Percentiles rank a stretch among this genome's conserved stretches.
These are phyloP conservation scores for Chaitophorus viminalis DNA, from an alignment of 2,888 invertebrate species.

Conservation along the genomic window DNA sequence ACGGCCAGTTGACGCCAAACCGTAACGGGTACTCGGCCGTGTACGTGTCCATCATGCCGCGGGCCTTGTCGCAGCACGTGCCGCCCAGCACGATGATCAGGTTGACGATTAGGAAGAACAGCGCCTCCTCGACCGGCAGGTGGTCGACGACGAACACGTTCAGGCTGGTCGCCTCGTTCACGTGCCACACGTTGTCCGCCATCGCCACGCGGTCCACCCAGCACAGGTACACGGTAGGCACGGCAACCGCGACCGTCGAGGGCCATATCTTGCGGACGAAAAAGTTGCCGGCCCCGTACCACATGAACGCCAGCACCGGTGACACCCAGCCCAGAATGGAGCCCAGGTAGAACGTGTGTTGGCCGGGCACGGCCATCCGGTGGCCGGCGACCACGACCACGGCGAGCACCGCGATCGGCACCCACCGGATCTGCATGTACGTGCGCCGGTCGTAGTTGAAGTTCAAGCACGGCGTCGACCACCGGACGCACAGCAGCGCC, in stretches of 20 bases:
- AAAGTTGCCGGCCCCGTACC: conserved; percentile 1
- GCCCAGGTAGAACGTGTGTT: background rate
- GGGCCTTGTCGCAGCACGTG: background rate
- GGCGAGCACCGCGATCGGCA: background rate
- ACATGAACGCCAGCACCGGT: background rate
- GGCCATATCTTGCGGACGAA: background rate
- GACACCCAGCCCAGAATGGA: background rate
- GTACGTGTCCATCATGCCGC: background rate
- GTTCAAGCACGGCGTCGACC: background rate
- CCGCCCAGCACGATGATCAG: background rate
- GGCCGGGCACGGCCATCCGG: background rate
- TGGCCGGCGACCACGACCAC: background rate
- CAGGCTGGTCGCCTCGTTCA: background rate
- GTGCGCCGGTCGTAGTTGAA: background rate
- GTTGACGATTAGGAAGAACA: background rate
- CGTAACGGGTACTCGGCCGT: background rate
- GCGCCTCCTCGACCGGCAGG: background rate
- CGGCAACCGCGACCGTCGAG: background rate
- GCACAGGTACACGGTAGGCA: background rate
- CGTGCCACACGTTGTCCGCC: background rate
- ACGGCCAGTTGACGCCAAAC: background rate
- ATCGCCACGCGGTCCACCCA: background rate
- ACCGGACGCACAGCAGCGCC: background rate
- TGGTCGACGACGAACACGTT: background rate
- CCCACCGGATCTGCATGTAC: background rate